Evolutionary conservation across 1,140 invertebrate genomes (phyloP).

Genomic region (Solenopsis invicta): DNA sequence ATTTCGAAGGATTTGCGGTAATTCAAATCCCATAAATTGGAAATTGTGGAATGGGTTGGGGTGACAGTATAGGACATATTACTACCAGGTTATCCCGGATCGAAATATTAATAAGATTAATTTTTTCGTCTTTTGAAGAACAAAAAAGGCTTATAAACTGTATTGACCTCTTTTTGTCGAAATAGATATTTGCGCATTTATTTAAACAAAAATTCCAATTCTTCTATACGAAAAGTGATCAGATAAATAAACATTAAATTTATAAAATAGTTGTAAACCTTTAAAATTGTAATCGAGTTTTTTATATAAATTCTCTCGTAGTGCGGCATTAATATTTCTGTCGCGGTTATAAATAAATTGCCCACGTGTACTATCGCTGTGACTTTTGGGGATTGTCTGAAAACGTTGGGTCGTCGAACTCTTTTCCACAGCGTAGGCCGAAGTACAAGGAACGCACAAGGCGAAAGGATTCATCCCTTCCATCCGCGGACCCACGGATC

Average conservation of each 20-base stretch:
- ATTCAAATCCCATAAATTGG: constrained; percentile 32
- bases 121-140: background rate
- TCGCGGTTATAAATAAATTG: background rate
- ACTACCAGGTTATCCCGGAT: background rate
- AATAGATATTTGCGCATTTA: background rate
- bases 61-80: background rate
- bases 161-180: background rate
- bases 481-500: constrained; percentile 77
- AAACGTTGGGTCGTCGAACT: constrained; percentile 64
- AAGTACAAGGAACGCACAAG: constrained; percentile 76
- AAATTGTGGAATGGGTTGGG: constrained; percentile 13
- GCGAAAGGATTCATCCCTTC: constrained; percentile 83
- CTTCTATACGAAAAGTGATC: background rate
- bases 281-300: background rate
- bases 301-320: background rate
- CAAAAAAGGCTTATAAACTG: background rate
- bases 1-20: constrained; percentile 26
- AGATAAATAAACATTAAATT: background rate
- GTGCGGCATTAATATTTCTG: background rate
- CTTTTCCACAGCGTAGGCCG: constrained; percentile 41
- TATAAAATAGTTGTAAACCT: background rate
- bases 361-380: background rate
- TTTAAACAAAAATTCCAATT: background rate
- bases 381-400: constrained; percentile 1
- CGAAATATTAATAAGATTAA: constrained; percentile 9